Evolutionary conservation across 2,888 invertebrate genomes (phyloP).

Genomic region (Fragum whitleyi): DNA sequence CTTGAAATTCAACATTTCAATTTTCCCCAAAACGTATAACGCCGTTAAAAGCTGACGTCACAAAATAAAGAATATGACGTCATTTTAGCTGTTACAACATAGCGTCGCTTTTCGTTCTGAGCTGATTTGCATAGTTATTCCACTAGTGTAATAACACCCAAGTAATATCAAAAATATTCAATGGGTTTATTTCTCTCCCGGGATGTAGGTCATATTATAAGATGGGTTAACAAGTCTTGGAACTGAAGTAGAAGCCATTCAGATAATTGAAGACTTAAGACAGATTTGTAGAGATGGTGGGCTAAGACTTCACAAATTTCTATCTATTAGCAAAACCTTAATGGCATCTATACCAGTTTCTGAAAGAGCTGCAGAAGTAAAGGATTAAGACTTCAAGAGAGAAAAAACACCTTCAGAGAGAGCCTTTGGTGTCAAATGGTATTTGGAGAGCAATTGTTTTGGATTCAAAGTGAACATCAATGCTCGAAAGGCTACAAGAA

Average conservation of each 20-base stretch:
- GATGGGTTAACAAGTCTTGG: constrained; percentile 29
- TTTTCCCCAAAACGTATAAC: no score
- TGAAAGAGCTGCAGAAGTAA: constrained; percentile 47
- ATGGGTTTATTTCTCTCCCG: no score
- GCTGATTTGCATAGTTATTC: no score
- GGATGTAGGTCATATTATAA: no score
- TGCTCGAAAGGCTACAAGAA: constrained; percentile 51
- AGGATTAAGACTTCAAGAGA: constrained; percentile 27
- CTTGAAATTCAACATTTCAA: no score
- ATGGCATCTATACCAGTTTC: constrained; percentile 37
- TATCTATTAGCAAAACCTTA: constrained; percentile 62
- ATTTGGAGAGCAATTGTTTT: constrained; percentile 60
- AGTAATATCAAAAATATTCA: no score
- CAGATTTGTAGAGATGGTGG: constrained; percentile 19
- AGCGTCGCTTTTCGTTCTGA: no score
- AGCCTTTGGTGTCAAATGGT: constrained; percentile 66
- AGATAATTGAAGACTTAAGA: neutral
- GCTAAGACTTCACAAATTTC: constrained; percentile 63
- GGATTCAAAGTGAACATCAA: constrained; percentile 53
- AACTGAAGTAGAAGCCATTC: neutral
- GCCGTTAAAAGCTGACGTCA: no score
- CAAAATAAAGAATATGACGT: no score
- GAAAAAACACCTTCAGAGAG: constrained; percentile 53
- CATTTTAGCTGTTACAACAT: no score
- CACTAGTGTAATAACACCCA: no score